Evolutionary conservation across 1,140 invertebrate species (phyloP), one percentile per base, ranked within the genome.

Genomic region (Listronotus oregonensis): DNA sequence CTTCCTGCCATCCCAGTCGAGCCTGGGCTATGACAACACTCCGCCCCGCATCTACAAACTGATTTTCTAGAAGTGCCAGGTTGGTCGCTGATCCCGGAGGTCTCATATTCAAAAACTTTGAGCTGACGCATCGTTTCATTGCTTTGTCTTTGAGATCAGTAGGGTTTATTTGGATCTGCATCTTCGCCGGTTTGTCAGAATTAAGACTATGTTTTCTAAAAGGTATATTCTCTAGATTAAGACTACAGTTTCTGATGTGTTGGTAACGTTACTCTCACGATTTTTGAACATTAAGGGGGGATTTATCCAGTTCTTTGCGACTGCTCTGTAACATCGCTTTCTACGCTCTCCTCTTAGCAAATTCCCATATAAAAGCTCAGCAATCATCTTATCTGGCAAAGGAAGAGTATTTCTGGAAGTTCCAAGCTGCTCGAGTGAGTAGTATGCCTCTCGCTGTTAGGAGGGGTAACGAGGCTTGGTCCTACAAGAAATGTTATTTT

Each of bases 1-100:
- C 89, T 91, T 21, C 91, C 91, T 3, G 90, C 91, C 80, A 94
- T 89, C 15, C 92, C 92, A 91, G 76, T 94, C 92, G 92, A 93
- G 59, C 86, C 77, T 0, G 85, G 85, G 75, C 86, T 88, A 14
- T 85, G 71, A 52, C 66, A 86, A 6, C 82, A 85, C 62, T 82
- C 81, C 60, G 85, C 81, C 63, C 85, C 86, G 73, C 85, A 86
- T 67, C 83, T 80, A 71, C 85, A 87, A 72, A 85, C 84, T 39
- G 73, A 78, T 42, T 47, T 59, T 14, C 57, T 11, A 18, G 60
- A 64, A 18, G 42, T 49, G 10, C 62, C 15, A 43, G 66, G 34
- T 43, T 65, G 49, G 57, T 63, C 64, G 60, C 43, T 21, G 39
- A 27, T n/a, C 43, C 56, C 6, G 67, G 49, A 11, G 57, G 44